These are phyloP conservation scores for Cepphus grylle DNA, from an alignment of 2,113 vertebrate genomes.

Conservation along the genomic window DNA sequence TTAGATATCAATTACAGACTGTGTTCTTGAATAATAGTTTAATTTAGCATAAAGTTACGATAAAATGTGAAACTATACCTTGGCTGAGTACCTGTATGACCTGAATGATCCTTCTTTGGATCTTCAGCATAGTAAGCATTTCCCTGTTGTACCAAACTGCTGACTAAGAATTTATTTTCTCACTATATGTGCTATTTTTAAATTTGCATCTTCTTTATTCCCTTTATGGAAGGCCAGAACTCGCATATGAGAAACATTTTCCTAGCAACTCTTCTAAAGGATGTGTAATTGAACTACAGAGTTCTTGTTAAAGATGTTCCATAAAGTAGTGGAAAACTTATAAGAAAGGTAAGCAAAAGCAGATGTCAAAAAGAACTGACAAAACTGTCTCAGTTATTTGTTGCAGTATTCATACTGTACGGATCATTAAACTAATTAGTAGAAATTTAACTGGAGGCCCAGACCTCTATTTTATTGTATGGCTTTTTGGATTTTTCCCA, in stretches of 20 bases:
- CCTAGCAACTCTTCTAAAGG: background rate
- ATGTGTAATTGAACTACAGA: background rate
- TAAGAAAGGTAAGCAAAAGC: background rate
- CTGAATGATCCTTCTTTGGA: background rate
- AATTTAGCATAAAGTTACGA: background rate
- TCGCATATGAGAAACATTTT: background rate
- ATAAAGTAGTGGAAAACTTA: background rate
- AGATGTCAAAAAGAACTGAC: background rate
- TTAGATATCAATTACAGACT: background rate
- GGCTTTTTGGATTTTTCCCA: background rate
- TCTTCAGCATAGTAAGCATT: background rate
- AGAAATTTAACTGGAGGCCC: background rate
- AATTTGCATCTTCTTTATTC: background rate
- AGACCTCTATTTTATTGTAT: background rate
- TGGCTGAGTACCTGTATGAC: background rate
- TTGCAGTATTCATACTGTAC: background rate
- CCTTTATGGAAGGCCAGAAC: background rate
- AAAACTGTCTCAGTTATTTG: background rate
- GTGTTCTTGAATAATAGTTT: background rate
- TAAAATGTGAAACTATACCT: background rate
- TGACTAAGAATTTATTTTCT: background rate
- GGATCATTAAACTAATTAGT: background rate
- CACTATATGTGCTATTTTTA: background rate
- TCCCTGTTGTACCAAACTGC: background rate
- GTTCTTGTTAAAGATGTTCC: background rate